Base-by-base conservation (phyloP, 30 jellyfish, hydroid and myxozoan species). In the Chrysaora quinquecirrha region DNA sequence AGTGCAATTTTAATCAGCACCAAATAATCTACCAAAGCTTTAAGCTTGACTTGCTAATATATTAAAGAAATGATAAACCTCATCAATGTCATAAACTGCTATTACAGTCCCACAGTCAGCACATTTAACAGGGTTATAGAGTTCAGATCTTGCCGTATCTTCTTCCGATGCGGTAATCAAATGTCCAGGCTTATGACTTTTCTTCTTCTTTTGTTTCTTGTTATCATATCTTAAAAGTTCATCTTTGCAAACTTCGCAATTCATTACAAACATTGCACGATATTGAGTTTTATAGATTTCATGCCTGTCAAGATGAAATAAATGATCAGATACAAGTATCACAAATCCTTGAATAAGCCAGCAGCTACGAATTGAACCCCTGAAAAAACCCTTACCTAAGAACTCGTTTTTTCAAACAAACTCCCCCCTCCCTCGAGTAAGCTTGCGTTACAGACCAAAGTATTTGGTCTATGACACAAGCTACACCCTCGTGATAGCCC, bases 181-280 rank as follows among this genome's bases (percentile, higher is more conserved):
- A 30, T 68, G 73, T 25, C 97, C 97, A 1, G 90, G 87, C 29
- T 72, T 88, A 1, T 66, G 71, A 24, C 87, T 83, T 65, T 79
- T 93, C 46, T 70, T 88, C 28, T 83, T 65, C 43, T 60, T 82
- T 46, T 34, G 82, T 56, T 83, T 85, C 66, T 64, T 85, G 35
- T 25, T 60, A 27, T 93, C 97, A 63, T 93, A 93, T 19, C 91
- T 86, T 27, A 87, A 76, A 31, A 85, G 30, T 73, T 93, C 96
- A 76, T 85, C 87, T 47, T 32, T 58, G 58, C 48, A 76, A 27
- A 93, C 96, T 0, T 49, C 61, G 47, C 96, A 81, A 58, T 87
- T 86, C 96, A 93, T 82, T 10, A 93, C 98, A 93, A 93, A 93
- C 98, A 93, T 93, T 1, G 98, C 98, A 60, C 98, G 96, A 52